A percentile compares a stretch with the other conserved stretches of the same genome.
Evolutionary conservation across 2,888 invertebrate species (phyloP).

Genomic region (Aelia acuminata): DNA sequence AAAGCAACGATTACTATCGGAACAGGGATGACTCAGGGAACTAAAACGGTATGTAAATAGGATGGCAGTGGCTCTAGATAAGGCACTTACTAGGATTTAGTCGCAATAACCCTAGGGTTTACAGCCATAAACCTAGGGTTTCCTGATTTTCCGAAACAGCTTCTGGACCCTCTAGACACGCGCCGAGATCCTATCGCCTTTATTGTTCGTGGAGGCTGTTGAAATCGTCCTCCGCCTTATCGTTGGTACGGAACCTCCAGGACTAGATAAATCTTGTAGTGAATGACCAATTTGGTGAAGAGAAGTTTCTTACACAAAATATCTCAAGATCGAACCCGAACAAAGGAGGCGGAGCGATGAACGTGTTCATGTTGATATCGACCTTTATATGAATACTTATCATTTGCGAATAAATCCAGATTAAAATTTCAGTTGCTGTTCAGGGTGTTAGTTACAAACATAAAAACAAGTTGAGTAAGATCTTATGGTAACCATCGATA

Average conservation of each 20-base stretch:
- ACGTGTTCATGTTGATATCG: too few relatives aligned
- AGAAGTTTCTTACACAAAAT: too few relatives aligned
- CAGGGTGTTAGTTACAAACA: too few relatives aligned
- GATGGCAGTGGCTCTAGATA: conserved; percentile 22
- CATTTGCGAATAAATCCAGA: too few relatives aligned
- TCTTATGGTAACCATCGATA: too few relatives aligned
- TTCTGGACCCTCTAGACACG: conserved; percentile 14
- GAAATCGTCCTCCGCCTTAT: not conserved
- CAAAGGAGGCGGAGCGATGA: too few relatives aligned
- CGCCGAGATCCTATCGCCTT: not conserved
- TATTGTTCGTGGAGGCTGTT: conserved; percentile 5
- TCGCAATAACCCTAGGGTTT: conserved; percentile 33
- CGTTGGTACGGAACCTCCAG: not conserved
- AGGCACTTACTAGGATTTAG: conserved; percentile 35
- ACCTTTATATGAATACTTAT: too few relatives aligned
- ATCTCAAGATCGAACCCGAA: too few relatives aligned
- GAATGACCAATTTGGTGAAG: not conserved
- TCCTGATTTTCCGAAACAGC: conserved; percentile 39
- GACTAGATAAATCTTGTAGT: not conserved
- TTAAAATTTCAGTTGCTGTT: too few relatives aligned
- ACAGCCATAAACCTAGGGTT: conserved; percentile 27
- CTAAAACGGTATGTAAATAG: conserved; percentile 22
- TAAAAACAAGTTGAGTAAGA: too few relatives aligned
- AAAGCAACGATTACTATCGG: not conserved
- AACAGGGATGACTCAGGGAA: not conserved